These are phyloP conservation scores for Chloroceryle aenea DNA, from an alignment of 2,113 vertebrate species.

Conservation along the genomic window DNA sequence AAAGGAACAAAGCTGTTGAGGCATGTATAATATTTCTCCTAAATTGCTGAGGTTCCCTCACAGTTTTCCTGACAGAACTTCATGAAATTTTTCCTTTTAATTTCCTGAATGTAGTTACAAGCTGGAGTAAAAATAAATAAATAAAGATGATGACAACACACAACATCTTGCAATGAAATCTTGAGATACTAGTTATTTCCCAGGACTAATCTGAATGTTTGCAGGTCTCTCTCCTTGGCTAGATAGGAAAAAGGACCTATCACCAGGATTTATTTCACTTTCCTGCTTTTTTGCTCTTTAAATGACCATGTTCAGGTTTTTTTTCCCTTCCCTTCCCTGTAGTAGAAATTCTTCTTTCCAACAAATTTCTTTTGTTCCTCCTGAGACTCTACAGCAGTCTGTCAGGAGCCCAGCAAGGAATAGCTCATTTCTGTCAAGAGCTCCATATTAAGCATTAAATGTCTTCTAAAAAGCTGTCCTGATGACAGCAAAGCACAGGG, in stretches of 20 bases:
- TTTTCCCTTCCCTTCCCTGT: slow-evolving; percentile 17
- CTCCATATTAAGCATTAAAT: slow-evolving; percentile 43
- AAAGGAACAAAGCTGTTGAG: not conserved
- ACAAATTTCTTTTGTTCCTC: slow-evolving; percentile 66
- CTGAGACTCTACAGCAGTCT: slow-evolving; percentile 49
- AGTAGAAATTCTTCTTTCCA: slow-evolving; percentile 43
- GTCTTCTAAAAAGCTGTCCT: slow-evolving; percentile 35
- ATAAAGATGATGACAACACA: slow-evolving; percentile 14
- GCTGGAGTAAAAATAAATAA: slow-evolving; percentile 34
- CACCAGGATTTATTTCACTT: slow-evolving; percentile 26
- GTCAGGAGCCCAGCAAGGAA: slow-evolving; percentile 64
- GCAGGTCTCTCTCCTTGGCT: slow-evolving; percentile 10
- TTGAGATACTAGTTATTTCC: not conserved
- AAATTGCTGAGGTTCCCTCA: not conserved
- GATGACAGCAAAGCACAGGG: not conserved
- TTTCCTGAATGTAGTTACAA: slow-evolving; percentile 26
- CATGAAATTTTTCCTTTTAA: slow-evolving; percentile 9
- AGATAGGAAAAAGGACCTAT: slow-evolving; percentile 2
- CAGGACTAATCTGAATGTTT: slow-evolving; percentile 34
- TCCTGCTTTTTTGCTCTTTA: not conserved
- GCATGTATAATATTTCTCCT: not conserved
- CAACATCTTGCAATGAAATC: slow-evolving; percentile 44
- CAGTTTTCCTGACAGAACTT: not conserved
- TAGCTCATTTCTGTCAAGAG: slow-evolving; percentile 68
- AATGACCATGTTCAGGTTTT: not conserved